Percentiles rank a stretch among this genome's conserved stretches.
phyloP scores from a whole-genome alignment of 2,888 invertebrate species.

The Eumacrocentrus americanus region DNA sequence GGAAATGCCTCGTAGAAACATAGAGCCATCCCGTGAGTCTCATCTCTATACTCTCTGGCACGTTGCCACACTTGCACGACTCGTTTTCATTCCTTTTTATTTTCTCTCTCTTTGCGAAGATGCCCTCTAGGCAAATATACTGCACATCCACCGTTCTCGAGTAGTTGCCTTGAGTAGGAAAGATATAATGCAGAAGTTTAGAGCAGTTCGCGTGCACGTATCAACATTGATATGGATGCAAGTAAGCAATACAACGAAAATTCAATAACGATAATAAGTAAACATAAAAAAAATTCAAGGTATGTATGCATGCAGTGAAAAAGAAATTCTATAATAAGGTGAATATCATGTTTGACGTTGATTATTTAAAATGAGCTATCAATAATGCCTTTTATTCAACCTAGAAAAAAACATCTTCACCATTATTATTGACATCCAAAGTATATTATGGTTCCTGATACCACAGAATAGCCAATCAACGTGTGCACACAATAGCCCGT shows the following conservation, averaged over 20 bases:
- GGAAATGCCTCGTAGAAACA: constrained; percentile 43
- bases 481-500: not conserved
- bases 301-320: no score
- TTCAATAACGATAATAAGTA: not conserved
- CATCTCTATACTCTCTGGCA: constrained; percentile 39
- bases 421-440: no score
- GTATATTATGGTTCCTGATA: no score
- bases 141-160: constrained; percentile 31
- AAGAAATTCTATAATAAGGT: no score
- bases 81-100: constrained; percentile 31
- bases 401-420: no score
- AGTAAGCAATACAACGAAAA: not conserved
- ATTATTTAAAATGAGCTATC: no score
- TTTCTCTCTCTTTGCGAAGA: constrained; percentile 34
- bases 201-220: not conserved
- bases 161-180: constrained; percentile 5
- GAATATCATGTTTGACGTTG: no score
- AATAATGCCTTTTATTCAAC: no score
- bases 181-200: constrained; percentile 6
- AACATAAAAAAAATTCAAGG: no score
- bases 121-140: constrained; percentile 44
- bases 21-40: constrained; percentile 40
- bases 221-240: not conserved
- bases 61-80: constrained; percentile 43
- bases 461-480: not conserved